Evolutionary conservation across 2,113 vertebrate species (phyloP).

Genomic region (Vireo altiloquus): DNA sequence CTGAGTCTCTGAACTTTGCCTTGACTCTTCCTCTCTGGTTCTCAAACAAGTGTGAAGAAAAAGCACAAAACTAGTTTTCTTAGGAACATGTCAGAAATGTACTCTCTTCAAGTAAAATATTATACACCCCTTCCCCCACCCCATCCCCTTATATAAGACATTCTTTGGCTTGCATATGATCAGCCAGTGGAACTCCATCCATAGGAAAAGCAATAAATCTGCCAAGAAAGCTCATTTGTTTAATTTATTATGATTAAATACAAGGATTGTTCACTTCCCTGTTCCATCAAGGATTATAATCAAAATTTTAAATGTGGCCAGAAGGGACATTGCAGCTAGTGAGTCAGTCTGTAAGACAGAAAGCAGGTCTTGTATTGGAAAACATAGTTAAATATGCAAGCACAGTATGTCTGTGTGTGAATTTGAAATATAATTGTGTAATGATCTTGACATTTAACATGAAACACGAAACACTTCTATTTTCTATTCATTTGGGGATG

Average conservation of each 20-base stretch:
- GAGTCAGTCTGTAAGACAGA: constrained; percentile 4
- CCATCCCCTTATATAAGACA: not conserved
- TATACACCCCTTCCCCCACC: too few relatives aligned
- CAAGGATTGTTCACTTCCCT: constrained; percentile 9
- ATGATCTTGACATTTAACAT: not conserved
- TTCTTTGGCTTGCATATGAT: not conserved
- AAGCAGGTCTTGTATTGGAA: not conserved
- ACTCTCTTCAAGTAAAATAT: not conserved
- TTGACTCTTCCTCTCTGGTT: not conserved
- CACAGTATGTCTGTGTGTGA: not conserved
- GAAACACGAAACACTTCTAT: too few relatives aligned
- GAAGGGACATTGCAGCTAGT: constrained; percentile 26
- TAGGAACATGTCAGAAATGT: not conserved
- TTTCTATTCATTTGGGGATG: not conserved
- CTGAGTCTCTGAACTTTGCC: not conserved
- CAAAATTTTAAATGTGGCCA: constrained; percentile 26
- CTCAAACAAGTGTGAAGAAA: not conserved
- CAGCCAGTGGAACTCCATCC: not conserved
- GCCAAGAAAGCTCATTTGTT: constrained; percentile 29
- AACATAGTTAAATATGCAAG: constrained; percentile 17
- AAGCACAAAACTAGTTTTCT: not conserved
- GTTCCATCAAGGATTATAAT: constrained; percentile 40
- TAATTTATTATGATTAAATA: constrained; percentile 59
- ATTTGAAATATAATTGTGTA: not conserved
- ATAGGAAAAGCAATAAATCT: constrained; percentile 11